A percentile compares a stretch with the other conserved stretches of the same genome.
Conservation (phyloP, 2,113 vertebrate species). For the Seriola aureovittata region DNA sequence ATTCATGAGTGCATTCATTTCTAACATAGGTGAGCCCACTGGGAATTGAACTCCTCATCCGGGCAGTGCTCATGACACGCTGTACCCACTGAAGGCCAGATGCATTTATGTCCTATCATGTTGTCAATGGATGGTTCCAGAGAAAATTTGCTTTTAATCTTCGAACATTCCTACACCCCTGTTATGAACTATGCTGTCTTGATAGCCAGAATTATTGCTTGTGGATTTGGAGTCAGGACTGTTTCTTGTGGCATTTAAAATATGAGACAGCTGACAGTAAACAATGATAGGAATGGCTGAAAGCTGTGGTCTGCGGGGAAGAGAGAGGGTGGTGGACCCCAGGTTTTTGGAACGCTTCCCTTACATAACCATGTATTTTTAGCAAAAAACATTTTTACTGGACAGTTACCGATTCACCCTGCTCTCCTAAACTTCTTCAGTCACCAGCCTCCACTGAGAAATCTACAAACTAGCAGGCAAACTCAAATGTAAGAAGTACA, state of each 20-base stretch:
- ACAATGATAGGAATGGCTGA: constrained; percentile 26
- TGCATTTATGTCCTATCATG: constrained; percentile 37
- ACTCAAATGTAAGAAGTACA: constrained; percentile 24
- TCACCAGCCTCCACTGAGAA: constrained; percentile 34
- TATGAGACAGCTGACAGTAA: constrained; percentile 15
- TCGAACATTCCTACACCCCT: not conserved
- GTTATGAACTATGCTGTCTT: not conserved
- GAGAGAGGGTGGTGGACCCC: not conserved
- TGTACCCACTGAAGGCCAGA: constrained; percentile 41
- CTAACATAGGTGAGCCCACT: constrained; percentile 36
- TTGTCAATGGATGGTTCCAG: constrained; percentile 27
- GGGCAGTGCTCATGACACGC: constrained; percentile 20
- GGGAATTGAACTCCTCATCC: constrained; percentile 34
- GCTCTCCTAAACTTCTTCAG: constrained; percentile 34
- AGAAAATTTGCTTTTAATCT: constrained; percentile 48
- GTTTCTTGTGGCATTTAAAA: constrained; percentile 18
- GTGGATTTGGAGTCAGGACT: constrained; percentile 6
- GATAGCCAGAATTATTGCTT: not conserved
- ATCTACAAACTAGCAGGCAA: constrained; percentile 35
- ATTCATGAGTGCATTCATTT: constrained; percentile 53
- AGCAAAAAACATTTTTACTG: constrained; percentile 14
- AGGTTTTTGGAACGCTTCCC: constrained; percentile 21
- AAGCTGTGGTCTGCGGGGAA: constrained; percentile 11
- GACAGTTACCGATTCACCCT: constrained; percentile 18
- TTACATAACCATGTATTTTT: constrained; percentile 47